Base-by-base conservation (phyloP, 2,888 invertebrate genomes). In the Octonoba sinensis region DNA sequence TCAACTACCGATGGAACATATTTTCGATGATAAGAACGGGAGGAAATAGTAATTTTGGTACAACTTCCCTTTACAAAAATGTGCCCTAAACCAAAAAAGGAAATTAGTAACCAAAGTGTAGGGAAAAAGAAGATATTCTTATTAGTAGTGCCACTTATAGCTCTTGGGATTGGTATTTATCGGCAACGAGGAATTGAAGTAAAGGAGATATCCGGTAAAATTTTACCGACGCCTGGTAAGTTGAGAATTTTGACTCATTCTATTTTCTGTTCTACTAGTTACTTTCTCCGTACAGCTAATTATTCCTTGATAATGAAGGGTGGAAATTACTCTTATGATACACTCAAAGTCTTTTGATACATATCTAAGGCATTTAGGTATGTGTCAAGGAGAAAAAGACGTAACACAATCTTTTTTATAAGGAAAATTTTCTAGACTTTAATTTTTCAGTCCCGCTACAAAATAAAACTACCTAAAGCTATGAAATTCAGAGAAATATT, bases 61-160 rank as follows among this genome's bases (percentile, higher is more conserved):
- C 1, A 16, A 13, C 15, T 18, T 54, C 54, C n/a, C 6, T 54
- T 13, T 54, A 12, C 8, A 27, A 36, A 24, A 15, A 79, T 79
- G 79, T 73, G 79, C 56, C 73, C 79, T 1, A 79, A 69, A 66
- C 73, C 79, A 11, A 79, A 69, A 66, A 51, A 20, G 0, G 62
- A 47, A 24, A 18, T 59, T 6, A 54, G 18, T 51, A 36, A n/a
- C 4, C 49, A 79, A 24, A 46, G 54, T 8, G 73, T 60, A 22
- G 67, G 73, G 15, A 79, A 69, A 56, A 73, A 69, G 49, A 79
- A 79, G 49, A 69, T 73, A 20, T 56, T 79, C 18, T 79, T 79
- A 20, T 56, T 79, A 47, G 36, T 73, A 4, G 18, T 79, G 22
- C 79, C 79, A 1, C 44, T 79, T 12, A 64, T 73, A 18, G 79